phyloP scores from a whole-genome alignment of 1,140 invertebrate species.

The Bombus vancouverensis region DNA sequence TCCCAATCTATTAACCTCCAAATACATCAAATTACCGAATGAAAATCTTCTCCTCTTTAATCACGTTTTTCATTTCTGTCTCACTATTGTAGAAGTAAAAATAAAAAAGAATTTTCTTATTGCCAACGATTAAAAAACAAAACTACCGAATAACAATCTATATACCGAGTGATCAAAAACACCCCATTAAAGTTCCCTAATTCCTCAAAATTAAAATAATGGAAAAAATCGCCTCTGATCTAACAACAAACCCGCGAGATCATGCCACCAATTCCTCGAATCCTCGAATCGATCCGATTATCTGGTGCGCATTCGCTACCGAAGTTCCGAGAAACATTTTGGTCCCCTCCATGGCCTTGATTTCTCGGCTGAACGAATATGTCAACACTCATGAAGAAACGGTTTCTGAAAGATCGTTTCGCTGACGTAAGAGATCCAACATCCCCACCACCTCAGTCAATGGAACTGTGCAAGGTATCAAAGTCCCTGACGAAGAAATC shows the following conservation, averaged over 20 bases:
- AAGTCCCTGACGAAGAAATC: constrained; percentile 66
- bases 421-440: constrained; percentile 62
- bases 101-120: background rate
- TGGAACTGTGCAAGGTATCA: constrained; percentile 65
- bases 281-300: background rate
- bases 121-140: too few relatives aligned
- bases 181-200: too few relatives aligned
- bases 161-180: too few relatives aligned
- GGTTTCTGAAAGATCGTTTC: constrained; percentile 31
- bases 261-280: background rate
- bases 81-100: background rate
- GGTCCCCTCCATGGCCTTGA: constrained; percentile 14
- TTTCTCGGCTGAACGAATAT: background rate
- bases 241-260: background rate
- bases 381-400: constrained; percentile 23
- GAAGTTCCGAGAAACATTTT: constrained; percentile 28
- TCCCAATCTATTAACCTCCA: too few relatives aligned
- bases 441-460: constrained; percentile 59
- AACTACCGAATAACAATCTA: too few relatives aligned
- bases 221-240: too few relatives aligned
- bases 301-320: background rate
- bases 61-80: background rate
- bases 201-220: too few relatives aligned
- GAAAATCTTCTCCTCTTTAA: too few relatives aligned
- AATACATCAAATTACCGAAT: too few relatives aligned